Base-by-base conservation (phyloP, 2,797 vertebrate species). In the Yasuhikotakia modesta region DNA sequence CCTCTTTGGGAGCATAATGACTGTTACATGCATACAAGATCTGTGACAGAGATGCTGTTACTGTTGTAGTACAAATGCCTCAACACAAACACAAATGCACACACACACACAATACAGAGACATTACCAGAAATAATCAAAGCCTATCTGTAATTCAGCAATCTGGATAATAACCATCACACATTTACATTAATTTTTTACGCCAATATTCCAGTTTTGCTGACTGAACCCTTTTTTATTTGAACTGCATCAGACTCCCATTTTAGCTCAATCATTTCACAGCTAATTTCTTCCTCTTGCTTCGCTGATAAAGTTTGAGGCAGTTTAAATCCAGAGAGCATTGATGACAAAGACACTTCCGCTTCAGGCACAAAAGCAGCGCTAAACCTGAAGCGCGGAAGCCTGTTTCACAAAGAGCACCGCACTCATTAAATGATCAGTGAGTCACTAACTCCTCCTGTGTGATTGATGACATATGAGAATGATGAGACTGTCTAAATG, bases 361-460 rank as follows among this genome's bases (percentile, higher is more conserved):
- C 75, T 74, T 52, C 35, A 22, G 73, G 78, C 73, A 73, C 16
- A 71, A 69, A 66, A 45, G 63, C 50, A 30, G 48, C 43, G 22
- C 55, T 65, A 65, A 78, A 78, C 75, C 57, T 63, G 57, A 70
- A 70, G 60, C 66, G 63, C 19, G 55, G 55, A 66, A 45, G 68
- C 45, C 57, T 64, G 45, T 78, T 78, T 78, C 39, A 70, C 8
- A 70, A 71, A 45, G 69, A 53, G 58, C 68, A 21, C 32, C 3
- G 60, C 68, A 65, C 64, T 78, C 68, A 78, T 78, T 78, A 71
- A 78, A 71, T 78, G 46, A 71, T 78, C 68, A 78, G 68, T 57
- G 68, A 71, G 50, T 71, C 76, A 64, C 46, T 78, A 69, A 71
- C 69, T 65, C 60, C 76, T 71, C 68, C 66, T 71, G 76, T 64